Conservation (phyloP, 30 jellyfish, hydroid and myxozoan genomes). For the Phacellophora camtschatica region DNA sequence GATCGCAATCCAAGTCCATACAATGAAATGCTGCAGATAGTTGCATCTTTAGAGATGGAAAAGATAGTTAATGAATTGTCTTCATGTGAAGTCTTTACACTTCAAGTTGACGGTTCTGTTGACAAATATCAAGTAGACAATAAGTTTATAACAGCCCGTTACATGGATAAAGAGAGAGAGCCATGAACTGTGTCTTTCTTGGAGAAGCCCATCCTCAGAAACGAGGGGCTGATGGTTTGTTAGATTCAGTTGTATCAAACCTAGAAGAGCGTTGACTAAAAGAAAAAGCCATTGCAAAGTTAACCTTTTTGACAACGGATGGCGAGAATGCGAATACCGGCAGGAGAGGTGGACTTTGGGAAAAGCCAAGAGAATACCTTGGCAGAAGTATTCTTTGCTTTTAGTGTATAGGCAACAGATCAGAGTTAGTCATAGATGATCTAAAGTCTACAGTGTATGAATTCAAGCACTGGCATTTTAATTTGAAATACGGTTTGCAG, state of each 20-base stretch:
- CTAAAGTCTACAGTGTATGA: background rate
- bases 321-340: constrained; percentile 22
- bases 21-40: constrained; percentile 4
- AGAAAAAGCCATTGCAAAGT: background rate
- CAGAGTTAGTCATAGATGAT: background rate
- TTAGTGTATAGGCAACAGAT: background rate
- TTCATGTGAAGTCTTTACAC: background rate
- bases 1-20: constrained; percentile 4
- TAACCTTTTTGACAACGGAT: background rate
- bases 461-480: background rate
- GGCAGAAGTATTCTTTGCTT: background rate
- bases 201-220: constrained; percentile 18
- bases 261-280: constrained; percentile 8
- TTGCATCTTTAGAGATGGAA: background rate
- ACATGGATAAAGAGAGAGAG: background rate
- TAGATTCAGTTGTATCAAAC: constrained; percentile 26
- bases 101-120: constrained; percentile 14
- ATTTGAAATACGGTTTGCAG: too few species aligned
- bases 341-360: constrained; percentile 1
- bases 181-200: constrained; percentile 1
- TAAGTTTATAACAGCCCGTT: constrained; percentile 9
- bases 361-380: background rate
- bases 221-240: constrained; percentile 33
- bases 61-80: background rate
- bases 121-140: constrained; percentile 1